phyloP scores from a whole-genome alignment of 92 coral and sea anemone species.

The Parazoanthus swiftii region DNA sequence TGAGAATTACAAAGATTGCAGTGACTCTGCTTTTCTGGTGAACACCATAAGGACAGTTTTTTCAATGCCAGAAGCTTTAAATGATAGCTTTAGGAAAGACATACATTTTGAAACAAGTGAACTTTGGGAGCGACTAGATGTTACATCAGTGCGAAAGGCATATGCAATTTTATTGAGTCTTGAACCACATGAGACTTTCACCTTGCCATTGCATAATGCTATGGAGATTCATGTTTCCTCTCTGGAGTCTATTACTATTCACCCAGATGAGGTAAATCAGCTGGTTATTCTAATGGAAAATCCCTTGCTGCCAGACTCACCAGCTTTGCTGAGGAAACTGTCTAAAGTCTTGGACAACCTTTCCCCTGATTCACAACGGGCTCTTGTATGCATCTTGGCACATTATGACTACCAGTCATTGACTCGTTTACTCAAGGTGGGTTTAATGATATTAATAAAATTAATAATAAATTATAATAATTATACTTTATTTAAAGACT shows the following conservation, averaged over 20 bases:
- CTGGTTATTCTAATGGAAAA: slow-evolving; percentile 81
- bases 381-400: slow-evolving; percentile 60
- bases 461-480: no score
- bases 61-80: slow-evolving; percentile 89
- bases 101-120: slow-evolving; percentile 28
- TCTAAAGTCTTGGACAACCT: slow-evolving; percentile 69
- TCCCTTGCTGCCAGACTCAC: slow-evolving; percentile 74
- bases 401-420: slow-evolving; percentile 55
- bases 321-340: slow-evolving; percentile 72
- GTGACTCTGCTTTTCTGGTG: slow-evolving; percentile 83
- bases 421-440: slow-evolving; percentile 69
- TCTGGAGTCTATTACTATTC: slow-evolving; percentile 59
- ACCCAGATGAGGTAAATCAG: slow-evolving; percentile 75
- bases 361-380: slow-evolving; percentile 54
- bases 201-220: slow-evolving; percentile 73
- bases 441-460: not conserved
- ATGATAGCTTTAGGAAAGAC: slow-evolving; percentile 79
- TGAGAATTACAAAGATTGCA: slow-evolving; percentile 74
- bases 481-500: no score
- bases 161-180: slow-evolving; percentile 69
- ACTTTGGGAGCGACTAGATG: slow-evolving; percentile 52
- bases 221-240: slow-evolving; percentile 88
- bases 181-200: slow-evolving; percentile 77
- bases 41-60: slow-evolving; percentile 96
- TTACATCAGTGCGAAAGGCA: slow-evolving; percentile 77